Conservation (phyloP, 2,113 vertebrate genomes). For the Bubo bubo region DNA sequence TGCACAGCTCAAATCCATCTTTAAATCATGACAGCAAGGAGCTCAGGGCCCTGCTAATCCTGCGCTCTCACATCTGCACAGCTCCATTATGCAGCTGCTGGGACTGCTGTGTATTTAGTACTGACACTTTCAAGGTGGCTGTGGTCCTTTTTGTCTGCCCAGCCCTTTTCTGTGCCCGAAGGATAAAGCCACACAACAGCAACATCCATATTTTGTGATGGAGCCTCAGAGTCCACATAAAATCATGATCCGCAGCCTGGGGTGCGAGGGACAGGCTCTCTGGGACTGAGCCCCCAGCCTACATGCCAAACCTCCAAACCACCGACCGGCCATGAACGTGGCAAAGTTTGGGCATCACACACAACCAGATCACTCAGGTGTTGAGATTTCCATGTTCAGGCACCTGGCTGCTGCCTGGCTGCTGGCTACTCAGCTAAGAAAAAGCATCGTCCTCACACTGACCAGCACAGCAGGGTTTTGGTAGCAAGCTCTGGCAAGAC, state of each 20-base stretch:
- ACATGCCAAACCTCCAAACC: neutral
- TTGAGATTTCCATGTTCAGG: neutral
- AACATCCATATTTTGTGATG: neutral
- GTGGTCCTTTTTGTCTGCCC: neutral
- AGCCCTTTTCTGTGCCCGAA: neutral
- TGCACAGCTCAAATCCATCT: neutral
- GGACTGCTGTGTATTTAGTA: neutral
- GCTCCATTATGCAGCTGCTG: neutral
- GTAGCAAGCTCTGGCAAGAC: neutral
- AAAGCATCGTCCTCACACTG: rapidly evolving
- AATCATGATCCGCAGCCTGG: neutral
- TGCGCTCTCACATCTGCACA: neutral
- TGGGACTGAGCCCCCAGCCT: neutral
- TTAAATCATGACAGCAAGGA: neutral
- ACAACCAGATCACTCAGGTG: rapidly evolving
- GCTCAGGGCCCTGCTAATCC: neutral
- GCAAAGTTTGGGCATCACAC: neutral
- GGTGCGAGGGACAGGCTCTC: neutral
- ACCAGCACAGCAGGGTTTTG: neutral
- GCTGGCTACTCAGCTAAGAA: neutral
- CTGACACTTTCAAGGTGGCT: neutral
- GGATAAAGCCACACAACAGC: neutral
- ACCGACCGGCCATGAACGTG: rapidly evolving
- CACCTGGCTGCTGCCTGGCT: neutral
- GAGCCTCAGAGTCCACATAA: neutral